A percentile compares a stretch with the other conserved stretches of the same genome.
These are phyloP conservation scores for Vesta saturnalis DNA, from an alignment of 2,888 invertebrate genomes.

Conservation along the genomic window DNA sequence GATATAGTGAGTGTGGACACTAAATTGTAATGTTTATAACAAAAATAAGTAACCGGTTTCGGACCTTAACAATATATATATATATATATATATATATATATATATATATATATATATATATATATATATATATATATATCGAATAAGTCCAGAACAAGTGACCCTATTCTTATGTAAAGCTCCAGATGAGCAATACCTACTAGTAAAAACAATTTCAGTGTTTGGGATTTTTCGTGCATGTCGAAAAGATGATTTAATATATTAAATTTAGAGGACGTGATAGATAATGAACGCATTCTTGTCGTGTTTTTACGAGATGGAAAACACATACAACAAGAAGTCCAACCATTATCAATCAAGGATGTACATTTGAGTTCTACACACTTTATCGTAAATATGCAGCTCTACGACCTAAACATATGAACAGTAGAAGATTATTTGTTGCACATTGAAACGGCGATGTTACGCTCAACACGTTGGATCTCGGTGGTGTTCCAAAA, in stretches of 20 bases:
- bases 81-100: too few species aligned
- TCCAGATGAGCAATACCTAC: neutral
- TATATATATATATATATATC: too few species aligned
- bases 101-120: too few species aligned
- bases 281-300: neutral
- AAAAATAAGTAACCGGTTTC: too few species aligned
- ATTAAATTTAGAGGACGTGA: neutral
- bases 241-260: neutral
- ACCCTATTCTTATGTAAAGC: neutral
- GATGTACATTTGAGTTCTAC: neutral
- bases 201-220: neutral
- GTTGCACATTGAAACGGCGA: neutral
- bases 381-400: neutral
- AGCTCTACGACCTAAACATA: neutral
- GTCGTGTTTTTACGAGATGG: neutral
- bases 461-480: neutral
- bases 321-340: neutral
- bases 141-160: too few species aligned
- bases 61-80: too few species aligned
- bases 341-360: conserved; percentile 5
- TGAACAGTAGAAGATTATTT: neutral
- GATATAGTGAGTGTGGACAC: too few species aligned
- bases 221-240: neutral
- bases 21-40: too few species aligned
- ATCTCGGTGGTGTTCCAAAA: neutral